A percentile compares a stretch with the other conserved stretches of the same genome.
Evolutionary conservation across 2,113 vertebrate species (phyloP).

Genomic region (Silurus meridionalis): DNA sequence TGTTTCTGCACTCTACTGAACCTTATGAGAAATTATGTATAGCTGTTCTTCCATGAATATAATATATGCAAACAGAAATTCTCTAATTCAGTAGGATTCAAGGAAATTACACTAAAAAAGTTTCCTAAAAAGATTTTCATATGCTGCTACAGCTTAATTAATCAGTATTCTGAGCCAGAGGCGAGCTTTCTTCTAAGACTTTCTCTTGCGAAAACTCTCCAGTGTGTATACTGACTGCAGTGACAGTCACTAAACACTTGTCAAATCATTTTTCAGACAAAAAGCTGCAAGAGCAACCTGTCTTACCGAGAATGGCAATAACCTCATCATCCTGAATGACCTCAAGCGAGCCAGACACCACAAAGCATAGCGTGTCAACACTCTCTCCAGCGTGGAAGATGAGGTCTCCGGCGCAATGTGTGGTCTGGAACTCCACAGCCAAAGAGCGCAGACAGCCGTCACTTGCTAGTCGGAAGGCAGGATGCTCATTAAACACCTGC

Average conservation of each 20-base stretch:
- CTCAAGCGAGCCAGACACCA: slow-evolving; percentile 94
- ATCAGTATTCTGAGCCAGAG: slow-evolving; percentile 3
- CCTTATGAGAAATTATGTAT: slow-evolving; percentile 12
- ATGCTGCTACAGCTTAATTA: neutral
- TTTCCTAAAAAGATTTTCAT: slow-evolving; percentile 8
- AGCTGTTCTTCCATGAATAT: slow-evolving; percentile 13
- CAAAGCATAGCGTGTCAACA: slow-evolving; percentile 95
- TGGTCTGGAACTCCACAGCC: slow-evolving; percentile 97
- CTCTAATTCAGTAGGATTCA: neutral
- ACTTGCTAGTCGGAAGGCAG: slow-evolving; percentile 93
- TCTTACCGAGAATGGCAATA: slow-evolving; percentile 93
- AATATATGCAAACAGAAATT: slow-evolving; percentile 17
- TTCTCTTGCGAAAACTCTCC: neutral
- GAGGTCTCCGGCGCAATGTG: slow-evolving; percentile 95
- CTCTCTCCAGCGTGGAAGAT: slow-evolving; percentile 98
- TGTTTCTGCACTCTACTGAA: slow-evolving; percentile 1
- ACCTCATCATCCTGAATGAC: slow-evolving; percentile 99
- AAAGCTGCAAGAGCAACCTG: neutral
- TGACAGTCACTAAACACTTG: neutral
- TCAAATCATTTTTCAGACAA: neutral
- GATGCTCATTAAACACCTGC: slow-evolving; percentile 97
- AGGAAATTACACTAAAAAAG: slow-evolving; percentile 6
- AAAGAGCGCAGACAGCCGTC: slow-evolving; percentile 93
- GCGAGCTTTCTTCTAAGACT: neutral
- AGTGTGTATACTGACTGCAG: neutral